A percentile compares a stretch with the other conserved stretches of the same genome.
phyloP scores from a whole-genome alignment of 2,888 invertebrate species.

The Dusona sp. region DNA sequence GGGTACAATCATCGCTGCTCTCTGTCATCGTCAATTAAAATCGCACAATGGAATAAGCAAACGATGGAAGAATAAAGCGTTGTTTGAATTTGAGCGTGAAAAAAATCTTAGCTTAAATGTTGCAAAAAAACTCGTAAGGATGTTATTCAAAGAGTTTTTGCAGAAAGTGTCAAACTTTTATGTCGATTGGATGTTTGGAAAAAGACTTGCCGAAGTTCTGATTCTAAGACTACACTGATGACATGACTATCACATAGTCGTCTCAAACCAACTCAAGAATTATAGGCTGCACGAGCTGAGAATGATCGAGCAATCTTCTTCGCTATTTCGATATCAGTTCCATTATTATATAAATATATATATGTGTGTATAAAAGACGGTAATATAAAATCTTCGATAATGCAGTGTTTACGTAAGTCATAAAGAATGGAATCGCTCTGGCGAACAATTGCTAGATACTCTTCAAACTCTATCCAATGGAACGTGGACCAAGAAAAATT shows the following conservation, averaged over 20 bases:
- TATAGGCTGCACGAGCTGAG: neutral
- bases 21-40: slow-evolving; percentile 19
- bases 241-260: neutral
- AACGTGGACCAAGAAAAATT: slow-evolving; percentile 24
- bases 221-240: neutral
- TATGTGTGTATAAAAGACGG: neutral
- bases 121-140: neutral
- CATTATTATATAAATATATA: neutral
- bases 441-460: slow-evolving; percentile 49
- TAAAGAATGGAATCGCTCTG: slow-evolving; percentile 49
- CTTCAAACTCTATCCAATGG: neutral
- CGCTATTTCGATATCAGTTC: neutral
- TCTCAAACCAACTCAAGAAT: neutral
- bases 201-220: neutral
- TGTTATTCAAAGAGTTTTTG: neutral
- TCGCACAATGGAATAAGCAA: neutral
- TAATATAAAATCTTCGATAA: slow-evolving; percentile 48
- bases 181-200: neutral
- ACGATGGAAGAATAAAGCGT: neutral
- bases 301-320: slow-evolving; percentile 2
- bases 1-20: neutral
- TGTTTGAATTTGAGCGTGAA: neutral
- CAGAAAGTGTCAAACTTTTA: neutral
- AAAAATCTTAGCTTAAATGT: neutral
- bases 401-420: slow-evolving; percentile 48